Percentiles rank a stretch among this genome's conserved stretches.
Conservation (phyloP, 2,797 vertebrate species). For the Menidia menidia region DNA sequence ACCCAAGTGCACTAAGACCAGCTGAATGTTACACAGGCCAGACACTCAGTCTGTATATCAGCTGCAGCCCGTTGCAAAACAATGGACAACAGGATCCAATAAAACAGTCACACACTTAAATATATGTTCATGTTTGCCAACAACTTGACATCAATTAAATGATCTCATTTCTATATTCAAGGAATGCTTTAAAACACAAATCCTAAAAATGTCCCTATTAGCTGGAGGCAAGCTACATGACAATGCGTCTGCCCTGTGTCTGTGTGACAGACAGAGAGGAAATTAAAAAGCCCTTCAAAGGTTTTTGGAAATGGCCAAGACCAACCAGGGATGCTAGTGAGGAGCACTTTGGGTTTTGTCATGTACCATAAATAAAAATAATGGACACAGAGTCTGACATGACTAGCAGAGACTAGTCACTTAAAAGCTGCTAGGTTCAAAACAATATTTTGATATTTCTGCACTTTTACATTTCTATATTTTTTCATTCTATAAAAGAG, state of each 20-base stretch:
- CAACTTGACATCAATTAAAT: conserved; percentile 58
- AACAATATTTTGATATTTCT: background rate
- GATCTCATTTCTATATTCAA: conserved; percentile 57
- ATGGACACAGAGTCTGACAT: conserved; percentile 40
- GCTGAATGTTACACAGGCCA: conserved; percentile 2
- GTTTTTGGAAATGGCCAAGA: conserved; percentile 51
- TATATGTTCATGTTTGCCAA: conserved; percentile 28
- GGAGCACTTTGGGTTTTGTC: conserved; percentile 25
- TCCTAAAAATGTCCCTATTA: conserved; percentile 51
- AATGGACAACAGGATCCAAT: conserved; percentile 39
- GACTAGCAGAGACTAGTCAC: conserved; percentile 23
- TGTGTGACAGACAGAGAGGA: conserved; percentile 75
- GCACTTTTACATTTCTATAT: background rate
- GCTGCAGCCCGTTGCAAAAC: conserved; percentile 26
- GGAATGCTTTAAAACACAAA: conserved; percentile 58
- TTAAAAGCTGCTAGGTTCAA: background rate
- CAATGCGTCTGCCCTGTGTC: conserved; percentile 40
- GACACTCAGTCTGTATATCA: conserved; percentile 25
- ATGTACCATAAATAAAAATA: conserved; percentile 30
- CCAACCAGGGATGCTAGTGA: conserved; percentile 43
- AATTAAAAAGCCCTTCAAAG: conserved; percentile 83
- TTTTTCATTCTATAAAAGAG: background rate
- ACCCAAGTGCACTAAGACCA: conserved; percentile 13
- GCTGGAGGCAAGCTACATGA: conserved; percentile 57
- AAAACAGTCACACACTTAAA: conserved; percentile 48